Base-by-base conservation (phyloP, 2,888 invertebrate genomes). In the Lepidonotus clava region DNA sequence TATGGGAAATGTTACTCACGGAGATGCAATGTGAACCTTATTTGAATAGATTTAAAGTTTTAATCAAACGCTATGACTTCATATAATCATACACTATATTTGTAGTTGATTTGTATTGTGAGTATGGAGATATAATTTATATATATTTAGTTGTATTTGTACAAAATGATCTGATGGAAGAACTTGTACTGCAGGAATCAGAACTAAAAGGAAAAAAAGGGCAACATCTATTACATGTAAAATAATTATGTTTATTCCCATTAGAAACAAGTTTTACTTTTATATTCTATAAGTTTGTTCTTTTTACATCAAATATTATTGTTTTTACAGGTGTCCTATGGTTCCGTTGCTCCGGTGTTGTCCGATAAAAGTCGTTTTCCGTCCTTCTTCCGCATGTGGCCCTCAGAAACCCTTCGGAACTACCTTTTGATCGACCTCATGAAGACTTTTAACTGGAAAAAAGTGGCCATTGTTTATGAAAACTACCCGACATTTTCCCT, bases 361-460 rank as follows among this genome's bases (percentile, higher is more conserved):
- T 80, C 80, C 4, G 66, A 86, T 66, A 77, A 40, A 56, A 8
- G 14, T 24, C 8, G 14, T 4, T 86, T 40, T 80, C 86, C 86
- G 5, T 46, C 21, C 14, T 86, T 86, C 46, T 86, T 86, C 83
- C 77, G 86, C 1, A 36, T 80, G 40, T 40, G 56, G 32, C 53
- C 86, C n/a, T 66, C 86, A 21, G 86, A 86, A 40, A 83, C 83
- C 0, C 38, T 56, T 6, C 80, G 77, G 21, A 86, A 80, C 83
- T 61, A 53, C 18, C 80, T 80, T n/a, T 18, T 77, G 4, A 66
- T 86, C 32, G 80, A 77, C 24, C 21, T 80, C 2, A 77, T 86
- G 77, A 86, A 80, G 38, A 38, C 18, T 24, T 86, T 86, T 40
- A 38, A 61, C 6, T 86, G 86, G 86, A 51, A 34, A 14, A 77